Percentiles rank a stretch among this genome's conserved stretches.
phyloP scores from a whole-genome alignment of 2,888 invertebrate species.

The Ectemnius continuus region DNA sequence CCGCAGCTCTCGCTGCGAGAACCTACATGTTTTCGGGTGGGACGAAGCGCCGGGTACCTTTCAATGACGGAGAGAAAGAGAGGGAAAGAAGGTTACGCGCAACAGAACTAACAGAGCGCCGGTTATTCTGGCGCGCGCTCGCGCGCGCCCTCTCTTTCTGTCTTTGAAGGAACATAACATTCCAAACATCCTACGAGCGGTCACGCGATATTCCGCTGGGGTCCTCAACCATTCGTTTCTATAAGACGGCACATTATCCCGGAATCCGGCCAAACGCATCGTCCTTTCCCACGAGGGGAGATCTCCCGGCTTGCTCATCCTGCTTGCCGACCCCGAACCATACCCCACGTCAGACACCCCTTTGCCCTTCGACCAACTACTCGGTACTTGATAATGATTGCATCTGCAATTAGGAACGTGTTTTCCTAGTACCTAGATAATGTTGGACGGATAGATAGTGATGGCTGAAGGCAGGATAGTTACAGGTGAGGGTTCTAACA shows the following conservation, averaged over 20 bases:
- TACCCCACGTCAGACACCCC: no score
- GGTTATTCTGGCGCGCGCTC: slow-evolving; percentile 60
- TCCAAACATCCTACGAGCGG: slow-evolving; percentile 65
- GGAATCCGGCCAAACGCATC: slow-evolving; percentile 61
- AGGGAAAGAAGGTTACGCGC: slow-evolving; percentile 60
- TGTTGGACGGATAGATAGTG: no score
- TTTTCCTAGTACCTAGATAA: no score
- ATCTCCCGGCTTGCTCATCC: slow-evolving; percentile 47
- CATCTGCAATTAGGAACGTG: no score
- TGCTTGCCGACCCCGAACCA: no score
- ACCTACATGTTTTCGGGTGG: slow-evolving; percentile 43
- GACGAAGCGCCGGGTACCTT: slow-evolving; percentile 35
- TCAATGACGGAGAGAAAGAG: slow-evolving; percentile 43
- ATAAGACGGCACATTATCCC: slow-evolving; percentile 59
- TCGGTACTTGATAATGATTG: no score
- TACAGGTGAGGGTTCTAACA: slow-evolving; percentile 12
- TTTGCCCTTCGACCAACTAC: no score
- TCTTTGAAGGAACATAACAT: slow-evolving; percentile 46
- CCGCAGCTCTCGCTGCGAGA: slow-evolving; percentile 29
- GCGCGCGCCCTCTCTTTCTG: slow-evolving; percentile 30
- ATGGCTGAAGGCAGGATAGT: not conserved
- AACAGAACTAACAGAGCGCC: slow-evolving; percentile 52
- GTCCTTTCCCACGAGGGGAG: slow-evolving; percentile 59
- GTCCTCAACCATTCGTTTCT: slow-evolving; percentile 58
- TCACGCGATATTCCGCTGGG: slow-evolving; percentile 63